A percentile compares a stretch with the other conserved stretches of the same genome.
Evolutionary conservation across 2,113 vertebrate species (phyloP).

Genomic region (Xiphias gladius): DNA sequence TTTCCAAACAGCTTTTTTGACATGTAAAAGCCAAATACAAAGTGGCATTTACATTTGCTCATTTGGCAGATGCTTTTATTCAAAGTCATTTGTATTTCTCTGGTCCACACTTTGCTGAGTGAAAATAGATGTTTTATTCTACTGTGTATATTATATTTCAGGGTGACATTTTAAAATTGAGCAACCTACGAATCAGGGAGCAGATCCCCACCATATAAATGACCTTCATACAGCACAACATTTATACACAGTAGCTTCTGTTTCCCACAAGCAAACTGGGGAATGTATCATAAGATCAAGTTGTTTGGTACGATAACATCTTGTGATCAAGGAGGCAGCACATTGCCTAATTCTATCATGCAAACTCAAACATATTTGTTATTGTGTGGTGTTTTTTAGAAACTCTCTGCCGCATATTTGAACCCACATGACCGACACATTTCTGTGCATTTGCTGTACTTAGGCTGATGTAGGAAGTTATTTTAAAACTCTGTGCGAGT

Average conservation of each 20-base stretch:
- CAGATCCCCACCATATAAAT: not conserved
- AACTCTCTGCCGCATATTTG: not conserved
- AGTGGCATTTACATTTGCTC: not conserved
- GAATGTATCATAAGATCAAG: conserved; percentile 41
- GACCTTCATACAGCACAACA: not conserved
- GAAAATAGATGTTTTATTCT: not conserved
- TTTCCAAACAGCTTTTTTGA: not conserved
- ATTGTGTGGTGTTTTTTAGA: not conserved
- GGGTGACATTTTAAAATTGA: conserved; percentile 12
- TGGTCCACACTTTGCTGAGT: not conserved
- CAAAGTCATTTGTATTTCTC: conserved; percentile 14
- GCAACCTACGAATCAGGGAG: not conserved
- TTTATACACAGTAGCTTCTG: not conserved
- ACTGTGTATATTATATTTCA: conserved; percentile 7
- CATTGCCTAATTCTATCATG: conserved; percentile 15
- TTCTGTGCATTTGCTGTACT: not conserved
- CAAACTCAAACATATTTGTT: not conserved
- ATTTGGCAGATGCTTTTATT: no score
- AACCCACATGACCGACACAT: not conserved
- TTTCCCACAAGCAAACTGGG: not conserved
- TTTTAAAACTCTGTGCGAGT: not conserved
- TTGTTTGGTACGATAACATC: conserved; percentile 24
- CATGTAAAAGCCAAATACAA: conserved; percentile 5
- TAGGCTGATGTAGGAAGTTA: not conserved
- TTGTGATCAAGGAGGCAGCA: not conserved